Base-by-base conservation (phyloP, 2,113 vertebrate genomes). In the Hippoglossus stenolepis region DNA sequence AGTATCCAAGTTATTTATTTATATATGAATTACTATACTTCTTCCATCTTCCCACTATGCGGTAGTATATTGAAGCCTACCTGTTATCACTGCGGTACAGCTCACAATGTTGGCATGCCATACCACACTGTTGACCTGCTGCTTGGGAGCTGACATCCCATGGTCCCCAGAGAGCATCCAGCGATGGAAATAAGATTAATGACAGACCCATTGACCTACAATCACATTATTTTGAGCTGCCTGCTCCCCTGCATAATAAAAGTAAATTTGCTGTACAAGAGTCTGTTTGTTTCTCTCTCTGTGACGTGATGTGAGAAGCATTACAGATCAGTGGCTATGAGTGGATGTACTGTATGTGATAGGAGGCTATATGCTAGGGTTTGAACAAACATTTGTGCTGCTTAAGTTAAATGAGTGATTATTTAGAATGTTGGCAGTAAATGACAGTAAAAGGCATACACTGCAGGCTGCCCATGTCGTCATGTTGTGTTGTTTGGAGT, bases 111-210 rank as follows among this genome's bases (percentile, higher is more conserved):
- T n/a, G 8, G 4, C 40, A 26, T 1, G 38, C 24, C 2, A 28
- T 40, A 47, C 58, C 23, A 56, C 10, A 0, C 66, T 47, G 38
- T 18, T 59, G 61, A 67, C 15, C 43, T 51, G 28, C 35, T 59
- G 45, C 23, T 54, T 20, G 35, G 24, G 11, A 75, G 21, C 17
- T n/a, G 31, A 59, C 79, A 59, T 51, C 51, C 24, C 68, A 7
- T 77, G 45, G 49, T 71, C 74, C 43, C 54, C 51, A 53, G 51
- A 75, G 51, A 71, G 63, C 40, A 35, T 38, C 28, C 61, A 71
- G 21, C 23, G 51, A 73, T 40, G 35, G 56, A 20, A 70, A 26
- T 40, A 64, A 58, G 18, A 40, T 69, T 61, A 56, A 76, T 63
- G 40, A 61, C 38, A 64, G 51, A 69, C 23, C 24, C 40, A n/a